Evolutionary conservation across 2,113 vertebrate genomes (phyloP).

Genomic region (Ciconia maguari): DNA sequence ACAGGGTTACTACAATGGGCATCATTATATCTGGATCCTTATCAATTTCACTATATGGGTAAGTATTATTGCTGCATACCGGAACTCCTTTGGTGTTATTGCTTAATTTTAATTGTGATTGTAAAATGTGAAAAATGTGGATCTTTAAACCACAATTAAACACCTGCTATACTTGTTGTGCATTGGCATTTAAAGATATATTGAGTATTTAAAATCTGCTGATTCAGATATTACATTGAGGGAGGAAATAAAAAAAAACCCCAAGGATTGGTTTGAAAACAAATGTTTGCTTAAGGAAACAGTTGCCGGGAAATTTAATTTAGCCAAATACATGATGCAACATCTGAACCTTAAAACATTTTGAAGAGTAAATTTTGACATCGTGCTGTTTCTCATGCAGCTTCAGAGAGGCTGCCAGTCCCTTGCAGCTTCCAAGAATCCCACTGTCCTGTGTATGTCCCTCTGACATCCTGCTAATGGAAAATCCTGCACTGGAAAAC

Average conservation of each 20-base stretch:
- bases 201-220: constrained; percentile 86
- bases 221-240: constrained; percentile 79
- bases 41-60: constrained; percentile 87
- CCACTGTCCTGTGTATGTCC: constrained; percentile 68
- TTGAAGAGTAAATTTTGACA: constrained; percentile 18
- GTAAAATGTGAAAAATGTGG: constrained; percentile 86
- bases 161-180: constrained; percentile 86
- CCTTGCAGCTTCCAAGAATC: constrained; percentile 63
- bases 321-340: constrained; percentile 58
- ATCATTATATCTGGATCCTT: constrained; percentile 85
- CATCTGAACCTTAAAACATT: constrained; percentile 47
- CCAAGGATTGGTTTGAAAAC: constrained; percentile 60
- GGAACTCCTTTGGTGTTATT: constrained; percentile 87
- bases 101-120: constrained; percentile 90
- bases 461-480: constrained; percentile 78
- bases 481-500: constrained; percentile 71
- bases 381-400: constrained; percentile 22
- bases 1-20: constrained; percentile 88
- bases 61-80: constrained; percentile 84
- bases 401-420: constrained; percentile 57
- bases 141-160: constrained; percentile 90
- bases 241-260: background rate
- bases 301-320: constrained; percentile 70
- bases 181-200: constrained; percentile 86
- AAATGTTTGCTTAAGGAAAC: constrained; percentile 67